Base-by-base conservation (phyloP, 2,888 invertebrate species). In the Nomada ferruginata region DNA sequence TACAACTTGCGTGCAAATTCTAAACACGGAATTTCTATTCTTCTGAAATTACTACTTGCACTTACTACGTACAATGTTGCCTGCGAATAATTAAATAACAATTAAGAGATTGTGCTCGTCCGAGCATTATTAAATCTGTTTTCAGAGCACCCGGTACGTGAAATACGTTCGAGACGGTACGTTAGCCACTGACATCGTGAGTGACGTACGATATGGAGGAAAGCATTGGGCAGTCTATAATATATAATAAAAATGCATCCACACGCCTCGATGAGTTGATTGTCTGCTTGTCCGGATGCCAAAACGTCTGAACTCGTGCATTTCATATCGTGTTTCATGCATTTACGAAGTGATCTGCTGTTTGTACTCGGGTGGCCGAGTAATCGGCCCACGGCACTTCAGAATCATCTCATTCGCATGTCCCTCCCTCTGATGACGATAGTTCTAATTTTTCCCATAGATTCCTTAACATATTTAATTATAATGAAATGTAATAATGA, bases 241-340 rank as follows among this genome's bases (percentile, higher is more conserved):
- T 93, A 93, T 93, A 93, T 93, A 93, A 93, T 92, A 93, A 93
- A 93, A 93, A 93, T 93, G 93, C 93, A 93, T 92, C 93, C 91
- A 89, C 93, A 93, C 93, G 93, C 92, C 93, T 93, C 93, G 93
- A 93, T 93, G 93, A 93, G 93, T 93, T 93, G 93, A 93, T 93
- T 93, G 93, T 93, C 93, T 93, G 93, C 93, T 93, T 93, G 93
- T 93, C 93, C 92, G 92, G 91, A 93, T 93, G 93, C 93, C 93
- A 93, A 93, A 93, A 93, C 92, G 93, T 93, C 93, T 91, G 88
- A 93, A 93, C 92, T 92, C 91, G 91, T 92, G 93, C 93, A 93
- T 92, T 93, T 93, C 93, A 93, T 93, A 92, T 92, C 92, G 92
- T 90, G 90, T 92, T 92, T 91, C 92, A 92, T 91, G 92, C 90